Conservation (phyloP, 2,888 invertebrate species). For the Mythimna lalbum region DNA sequence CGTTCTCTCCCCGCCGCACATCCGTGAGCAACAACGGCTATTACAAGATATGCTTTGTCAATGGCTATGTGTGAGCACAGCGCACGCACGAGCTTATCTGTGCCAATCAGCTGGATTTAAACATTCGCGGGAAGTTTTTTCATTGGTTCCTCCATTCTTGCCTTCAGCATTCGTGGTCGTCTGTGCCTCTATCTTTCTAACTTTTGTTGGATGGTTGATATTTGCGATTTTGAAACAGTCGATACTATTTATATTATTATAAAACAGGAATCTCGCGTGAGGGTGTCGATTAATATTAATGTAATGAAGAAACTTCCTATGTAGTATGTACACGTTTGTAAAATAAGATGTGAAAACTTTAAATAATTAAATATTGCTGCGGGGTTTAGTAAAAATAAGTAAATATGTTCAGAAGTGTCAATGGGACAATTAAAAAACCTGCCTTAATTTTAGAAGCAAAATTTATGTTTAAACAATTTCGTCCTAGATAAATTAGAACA, state of each 20-base stretch:
- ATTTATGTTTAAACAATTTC: slow-evolving; percentile 43
- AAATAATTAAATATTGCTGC: slow-evolving; percentile 21
- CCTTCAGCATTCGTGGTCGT: background rate
- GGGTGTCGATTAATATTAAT: slow-evolving; percentile 22
- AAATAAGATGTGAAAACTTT: slow-evolving; percentile 41
- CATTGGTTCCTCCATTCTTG: slow-evolving; percentile 32
- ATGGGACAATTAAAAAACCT: slow-evolving; percentile 51
- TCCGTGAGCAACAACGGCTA: slow-evolving; percentile 91
- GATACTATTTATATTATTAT: slow-evolving; percentile 7
- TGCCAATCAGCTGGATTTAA: slow-evolving; percentile 84
- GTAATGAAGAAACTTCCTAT: slow-evolving; percentile 62
- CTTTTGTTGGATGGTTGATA: slow-evolving; percentile 11
- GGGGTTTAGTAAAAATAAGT: slow-evolving; percentile 28
- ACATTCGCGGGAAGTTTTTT: slow-evolving; percentile 69
- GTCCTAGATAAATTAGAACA: slow-evolving; percentile 46
- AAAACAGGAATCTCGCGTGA: slow-evolving; percentile 8
- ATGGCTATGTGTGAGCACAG: slow-evolving; percentile 88
- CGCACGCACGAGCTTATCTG: slow-evolving; percentile 76
- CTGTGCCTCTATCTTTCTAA: slow-evolving; percentile 22
- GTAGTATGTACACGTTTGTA: slow-evolving; percentile 48
- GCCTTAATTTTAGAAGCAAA: slow-evolving; percentile 58
- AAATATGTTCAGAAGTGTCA: slow-evolving; percentile 28
- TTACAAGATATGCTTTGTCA: slow-evolving; percentile 91
- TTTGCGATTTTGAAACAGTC: slow-evolving; percentile 10
- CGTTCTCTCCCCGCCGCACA: slow-evolving; percentile 90